Evolutionary conservation across 2,888 invertebrate genomes (phyloP).

Genomic region (Ormyrus labotus): DNA sequence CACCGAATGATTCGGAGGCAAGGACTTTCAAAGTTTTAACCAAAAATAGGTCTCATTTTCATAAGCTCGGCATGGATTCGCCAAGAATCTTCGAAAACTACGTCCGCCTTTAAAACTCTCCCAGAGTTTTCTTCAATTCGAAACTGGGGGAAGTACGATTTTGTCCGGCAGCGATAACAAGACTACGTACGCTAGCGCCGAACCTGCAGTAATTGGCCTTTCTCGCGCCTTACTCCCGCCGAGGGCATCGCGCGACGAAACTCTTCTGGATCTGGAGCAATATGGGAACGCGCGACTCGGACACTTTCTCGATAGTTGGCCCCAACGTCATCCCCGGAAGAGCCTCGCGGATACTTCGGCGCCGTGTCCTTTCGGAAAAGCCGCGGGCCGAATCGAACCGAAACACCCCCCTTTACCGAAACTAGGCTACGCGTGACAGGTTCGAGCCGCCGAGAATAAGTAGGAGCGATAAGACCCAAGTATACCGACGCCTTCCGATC

Average conservation of each 20-base stretch:
- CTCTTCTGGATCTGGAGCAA: constrained; percentile 31
- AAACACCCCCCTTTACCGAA: constrained; percentile 2
- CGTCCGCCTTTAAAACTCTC: too few relatives aligned
- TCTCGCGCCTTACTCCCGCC: not conserved
- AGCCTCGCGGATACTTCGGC: not conserved
- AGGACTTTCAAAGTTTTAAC: too few relatives aligned
- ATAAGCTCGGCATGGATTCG: too few relatives aligned
- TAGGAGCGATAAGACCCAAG: not conserved
- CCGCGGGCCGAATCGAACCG: not conserved
- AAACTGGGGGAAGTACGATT: too few relatives aligned
- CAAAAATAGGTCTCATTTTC: too few relatives aligned
- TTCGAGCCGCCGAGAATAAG: not conserved
- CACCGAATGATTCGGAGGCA: too few relatives aligned
- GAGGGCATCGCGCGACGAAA: not conserved
- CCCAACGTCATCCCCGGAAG: constrained; percentile 7
- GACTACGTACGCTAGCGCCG: too few relatives aligned
- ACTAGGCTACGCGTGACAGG: constrained; percentile 49
- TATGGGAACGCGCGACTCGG: constrained; percentile 28
- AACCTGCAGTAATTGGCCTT: not conserved
- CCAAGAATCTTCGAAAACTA: too few relatives aligned
- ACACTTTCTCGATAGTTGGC: constrained; percentile 64
- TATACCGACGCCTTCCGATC: too few relatives aligned
- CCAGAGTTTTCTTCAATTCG: too few relatives aligned
- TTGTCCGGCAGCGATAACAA: too few relatives aligned
- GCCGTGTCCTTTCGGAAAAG: not conserved